A percentile compares a stretch with the other conserved stretches of the same genome.
Conservation (phyloP, 2,113 vertebrate species). For the Cichladusa arquata region DNA sequence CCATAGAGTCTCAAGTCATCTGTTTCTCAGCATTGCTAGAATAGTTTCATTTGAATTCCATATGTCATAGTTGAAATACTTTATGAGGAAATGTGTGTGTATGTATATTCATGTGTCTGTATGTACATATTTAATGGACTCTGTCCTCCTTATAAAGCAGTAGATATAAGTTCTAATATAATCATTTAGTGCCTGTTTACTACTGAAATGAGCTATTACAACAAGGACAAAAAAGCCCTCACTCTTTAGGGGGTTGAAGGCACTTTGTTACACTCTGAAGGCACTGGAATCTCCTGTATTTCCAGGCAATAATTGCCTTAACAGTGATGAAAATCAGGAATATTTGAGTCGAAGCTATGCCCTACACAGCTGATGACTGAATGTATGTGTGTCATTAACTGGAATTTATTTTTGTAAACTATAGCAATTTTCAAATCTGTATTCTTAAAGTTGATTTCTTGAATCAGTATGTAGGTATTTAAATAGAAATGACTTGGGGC, state of each 20-base stretch:
- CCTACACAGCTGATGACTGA: fast-evolving
- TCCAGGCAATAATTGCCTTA: neutral
- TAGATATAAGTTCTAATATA: neutral
- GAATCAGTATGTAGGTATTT: neutral
- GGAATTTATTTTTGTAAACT: neutral
- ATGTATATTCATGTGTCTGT: neutral
- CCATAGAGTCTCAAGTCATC: neutral
- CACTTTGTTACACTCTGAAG: neutral
- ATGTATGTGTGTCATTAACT: neutral
- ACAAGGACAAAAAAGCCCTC: neutral
- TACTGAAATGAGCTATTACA: neutral
- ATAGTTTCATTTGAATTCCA: neutral
- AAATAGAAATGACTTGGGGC: neutral
- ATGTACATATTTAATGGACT: neutral
- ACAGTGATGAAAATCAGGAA: neutral
- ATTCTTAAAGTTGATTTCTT: neutral
- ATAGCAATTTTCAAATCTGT: neutral
- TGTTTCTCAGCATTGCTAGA: neutral
- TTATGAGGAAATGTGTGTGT: neutral
- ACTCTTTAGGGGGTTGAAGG: neutral
- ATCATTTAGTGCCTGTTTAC: neutral
- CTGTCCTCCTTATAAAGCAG: neutral
- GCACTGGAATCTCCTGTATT: neutral
- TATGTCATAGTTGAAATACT: neutral
- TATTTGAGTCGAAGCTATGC: neutral